Evolutionary conservation across 2,797 vertebrate species (phyloP), one percentile per base, ranked within the genome.

Genomic region (Acipenser transmontanus): DNA sequence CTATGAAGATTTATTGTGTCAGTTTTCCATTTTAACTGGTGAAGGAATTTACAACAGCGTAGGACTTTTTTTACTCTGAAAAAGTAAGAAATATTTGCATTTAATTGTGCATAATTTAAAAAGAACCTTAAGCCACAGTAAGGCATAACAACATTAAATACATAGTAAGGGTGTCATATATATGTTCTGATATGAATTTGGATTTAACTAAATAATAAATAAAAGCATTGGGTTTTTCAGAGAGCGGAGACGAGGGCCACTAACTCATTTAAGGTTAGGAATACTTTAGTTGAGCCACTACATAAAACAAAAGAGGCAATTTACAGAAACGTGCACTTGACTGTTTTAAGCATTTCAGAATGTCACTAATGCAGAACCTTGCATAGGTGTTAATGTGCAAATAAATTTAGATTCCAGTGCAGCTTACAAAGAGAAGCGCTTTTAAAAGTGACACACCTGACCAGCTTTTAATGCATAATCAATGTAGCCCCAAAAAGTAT

Each of bases 241-340:
- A 87, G 89, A 83, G 86, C 86, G 85, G 88, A 84, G 89, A 83
- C 72, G 78, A 87, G 85, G 85, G 85, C 86, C 86, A 88, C 83
- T 87, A 92, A 88, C 88, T 88, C 84, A 86, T 82, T 84, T 82
- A 89, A 94, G 93, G 92, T 93, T 93, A 91, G 84, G 85, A 85
- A 88, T 78, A 82, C 84, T 89, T 88, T 93, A 89, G 88, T 88
- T 85, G 85, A 84, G 88, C 84, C 88, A 82, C 81, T 81, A 82
- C 78, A 73, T 74, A 64, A 75, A 84, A 14, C 76, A 80, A 84
- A 80, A 81, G 85, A 81, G 83, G 82, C 78, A 82, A 80, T 85
- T 84, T 81, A 76, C 9, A 1, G 82, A 87, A 84, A 81, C 68
- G 68, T 80, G 72, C 65, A 68, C 73, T 77, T 76, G 77, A 74